phyloP scores from a whole-genome alignment of 2,888 invertebrate genomes.

The Pecten maximus region DNA sequence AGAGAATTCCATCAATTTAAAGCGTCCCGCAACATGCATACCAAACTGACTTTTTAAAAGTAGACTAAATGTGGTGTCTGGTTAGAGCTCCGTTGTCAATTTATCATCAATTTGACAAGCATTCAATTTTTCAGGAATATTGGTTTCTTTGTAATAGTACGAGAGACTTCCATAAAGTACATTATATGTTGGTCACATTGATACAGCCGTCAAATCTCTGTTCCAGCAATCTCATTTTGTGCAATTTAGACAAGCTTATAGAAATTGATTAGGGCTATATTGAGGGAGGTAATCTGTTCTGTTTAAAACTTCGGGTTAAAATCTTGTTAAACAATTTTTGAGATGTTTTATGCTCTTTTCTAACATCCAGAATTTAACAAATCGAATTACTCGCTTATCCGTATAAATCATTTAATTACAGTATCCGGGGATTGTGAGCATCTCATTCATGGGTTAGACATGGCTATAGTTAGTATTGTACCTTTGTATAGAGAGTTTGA shows the following conservation, averaged over 20 bases:
- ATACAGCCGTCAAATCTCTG: background rate
- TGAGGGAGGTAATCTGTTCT: background rate
- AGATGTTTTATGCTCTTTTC: background rate
- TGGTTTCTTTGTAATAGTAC: background rate
- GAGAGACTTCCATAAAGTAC: background rate
- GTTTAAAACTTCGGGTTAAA: background rate
- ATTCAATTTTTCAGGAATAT: slow-evolving; percentile 21
- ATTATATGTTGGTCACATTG: background rate
- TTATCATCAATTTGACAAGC: background rate
- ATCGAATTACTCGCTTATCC: background rate
- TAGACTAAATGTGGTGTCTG: background rate
- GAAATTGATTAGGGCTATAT: background rate
- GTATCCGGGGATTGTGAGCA: background rate
- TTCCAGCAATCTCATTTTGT: slow-evolving; percentile 20
- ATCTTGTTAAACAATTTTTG: background rate
- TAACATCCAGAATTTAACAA: background rate
- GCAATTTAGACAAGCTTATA: background rate
- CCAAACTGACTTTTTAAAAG: background rate
- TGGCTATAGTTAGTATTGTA: background rate
- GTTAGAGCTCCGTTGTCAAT: background rate
- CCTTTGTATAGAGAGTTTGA: background rate
- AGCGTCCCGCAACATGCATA: background rate
- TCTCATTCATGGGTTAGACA: background rate
- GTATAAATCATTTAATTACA: background rate
- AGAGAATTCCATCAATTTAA: background rate